Base-by-base conservation (phyloP, 2,888 invertebrate genomes). In the Euproctis similis region DNA sequence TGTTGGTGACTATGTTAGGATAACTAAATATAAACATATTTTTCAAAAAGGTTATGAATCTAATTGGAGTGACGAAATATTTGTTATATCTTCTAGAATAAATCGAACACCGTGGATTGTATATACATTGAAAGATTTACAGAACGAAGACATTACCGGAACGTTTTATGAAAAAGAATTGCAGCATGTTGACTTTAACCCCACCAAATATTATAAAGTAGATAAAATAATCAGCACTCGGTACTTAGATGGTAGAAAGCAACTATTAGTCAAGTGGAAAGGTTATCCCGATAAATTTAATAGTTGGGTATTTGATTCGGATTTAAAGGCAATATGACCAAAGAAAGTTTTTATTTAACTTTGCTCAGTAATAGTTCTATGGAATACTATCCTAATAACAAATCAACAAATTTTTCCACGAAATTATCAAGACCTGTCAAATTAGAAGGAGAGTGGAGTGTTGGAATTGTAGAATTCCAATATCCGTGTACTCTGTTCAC, bases 201-300 rank as follows among this genome's bases (percentile, higher is more conserved):
- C 41, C 26, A 25, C 36, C 16, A 9, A 16, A 19, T 21, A n/a
- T n/a, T 39, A 32, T 26, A 46, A 50, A 46, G 43, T 48, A 31
- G 44, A 52, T 41, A 45, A 17, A 41, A 49, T 8, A 31, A 36
- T 20, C 21, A 7, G 36, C 4, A 16, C 30, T 16, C 36, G 33
- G 8, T 26, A 23, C 2, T 28, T 30, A 1, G 48, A 46, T 14
- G 18, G 2, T 45, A 53, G 48, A 49, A 51, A 47, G 24, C 25
- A 49, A 35, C 25, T 46, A 28, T 33, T 50, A 11, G 42, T 53
- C 10, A 53, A 53, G 44, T 51, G 53, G 53, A 34, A 35, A 47
- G 48, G 44, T 42, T 50, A 48, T 48, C 50, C 47, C 5, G 23
- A 40, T 33, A 24, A 24, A 24, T 53, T 50, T 38, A 50, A 48